Evolutionary conservation across 2,888 invertebrate species (phyloP).

Genomic region (Melikaiella ostensackeni): DNA sequence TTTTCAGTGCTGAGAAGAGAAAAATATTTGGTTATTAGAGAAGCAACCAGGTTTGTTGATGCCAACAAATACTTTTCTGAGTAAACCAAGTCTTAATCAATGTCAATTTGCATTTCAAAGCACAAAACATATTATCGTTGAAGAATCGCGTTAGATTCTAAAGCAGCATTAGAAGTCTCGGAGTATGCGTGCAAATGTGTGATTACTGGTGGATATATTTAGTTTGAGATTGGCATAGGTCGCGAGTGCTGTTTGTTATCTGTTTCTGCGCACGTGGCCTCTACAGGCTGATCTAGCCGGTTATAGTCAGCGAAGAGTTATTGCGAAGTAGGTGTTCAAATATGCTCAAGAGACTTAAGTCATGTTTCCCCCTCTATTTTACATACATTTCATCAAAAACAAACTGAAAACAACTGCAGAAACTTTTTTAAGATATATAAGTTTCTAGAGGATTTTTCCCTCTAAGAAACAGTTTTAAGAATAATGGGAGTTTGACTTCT

Average conservation of each 20-base stretch:
- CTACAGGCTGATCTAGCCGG: constrained; percentile 64
- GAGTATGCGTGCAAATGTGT: constrained; percentile 32
- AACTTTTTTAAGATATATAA: neutral
- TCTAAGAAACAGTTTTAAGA: neutral
- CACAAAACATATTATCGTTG: constrained; percentile 1
- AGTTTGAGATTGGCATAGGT: constrained; percentile 74
- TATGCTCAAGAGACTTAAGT: constrained; percentile 29
- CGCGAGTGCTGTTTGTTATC: constrained; percentile 67
- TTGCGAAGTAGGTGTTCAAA: constrained; percentile 48
- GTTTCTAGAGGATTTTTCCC: neutral
- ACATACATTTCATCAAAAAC: neutral
- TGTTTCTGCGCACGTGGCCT: constrained; percentile 69
- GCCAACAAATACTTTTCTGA: too few relatives aligned
- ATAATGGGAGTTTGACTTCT: neutral
- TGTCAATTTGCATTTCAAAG: neutral
- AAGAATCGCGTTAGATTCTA: constrained; percentile 1
- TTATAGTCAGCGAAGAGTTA: constrained; percentile 62
- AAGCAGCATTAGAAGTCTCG: neutral
- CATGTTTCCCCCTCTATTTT: neutral
- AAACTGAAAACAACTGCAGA: neutral
- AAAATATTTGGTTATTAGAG: too few relatives aligned
- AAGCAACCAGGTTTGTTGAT: too few relatives aligned
- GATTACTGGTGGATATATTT: constrained; percentile 71
- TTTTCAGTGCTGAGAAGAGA: too few relatives aligned
- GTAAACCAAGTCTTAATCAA: neutral